A percentile compares a stretch with the other conserved stretches of the same genome.
phyloP scores from a whole-genome alignment of 2,888 invertebrate species.

The Eupithecia abbreviata region DNA sequence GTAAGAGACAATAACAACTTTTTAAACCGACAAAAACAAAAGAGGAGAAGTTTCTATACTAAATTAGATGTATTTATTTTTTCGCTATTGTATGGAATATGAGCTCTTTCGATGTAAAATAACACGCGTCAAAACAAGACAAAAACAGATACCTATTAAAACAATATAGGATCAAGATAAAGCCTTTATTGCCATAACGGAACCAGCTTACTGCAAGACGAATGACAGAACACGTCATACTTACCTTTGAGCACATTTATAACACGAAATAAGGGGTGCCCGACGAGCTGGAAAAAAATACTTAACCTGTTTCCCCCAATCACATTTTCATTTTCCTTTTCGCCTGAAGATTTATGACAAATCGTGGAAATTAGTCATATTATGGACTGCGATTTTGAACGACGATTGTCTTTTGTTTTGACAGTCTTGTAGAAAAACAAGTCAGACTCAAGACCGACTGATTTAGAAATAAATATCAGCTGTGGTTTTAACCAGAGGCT shows the following conservation, averaged over 20 bases:
- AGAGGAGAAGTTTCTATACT: too few species aligned
- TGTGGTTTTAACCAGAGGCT: neutral
- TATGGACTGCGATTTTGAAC: constrained; percentile 15
- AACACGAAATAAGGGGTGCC: constrained; percentile 65
- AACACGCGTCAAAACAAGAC: neutral
- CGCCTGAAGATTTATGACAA: constrained; percentile 64
- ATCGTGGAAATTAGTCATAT: constrained; percentile 52
- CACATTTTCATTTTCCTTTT: constrained; percentile 71
- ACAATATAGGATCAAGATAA: neutral
- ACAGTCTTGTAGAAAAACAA: neutral
- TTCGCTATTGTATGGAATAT: too few species aligned
- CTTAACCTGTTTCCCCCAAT: constrained; percentile 70
- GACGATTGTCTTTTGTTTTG: constrained; percentile 15
- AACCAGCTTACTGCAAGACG: constrained; percentile 45
- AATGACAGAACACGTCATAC: constrained; percentile 62
- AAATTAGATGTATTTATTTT: too few species aligned
- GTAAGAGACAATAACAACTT: neutral
- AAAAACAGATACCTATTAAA: neutral
- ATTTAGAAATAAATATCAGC: neutral
- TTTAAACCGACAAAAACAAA: too few species aligned
- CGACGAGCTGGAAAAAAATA: constrained; percentile 69
- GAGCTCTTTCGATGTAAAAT: neutral
- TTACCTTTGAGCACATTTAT: constrained; percentile 57
- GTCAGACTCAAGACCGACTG: neutral
- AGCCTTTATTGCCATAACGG: neutral